A percentile compares a stretch with the other conserved stretches of the same genome.
Evolutionary conservation across 1,140 invertebrate genomes (phyloP).

Genomic region (Batillaria attramentaria): DNA sequence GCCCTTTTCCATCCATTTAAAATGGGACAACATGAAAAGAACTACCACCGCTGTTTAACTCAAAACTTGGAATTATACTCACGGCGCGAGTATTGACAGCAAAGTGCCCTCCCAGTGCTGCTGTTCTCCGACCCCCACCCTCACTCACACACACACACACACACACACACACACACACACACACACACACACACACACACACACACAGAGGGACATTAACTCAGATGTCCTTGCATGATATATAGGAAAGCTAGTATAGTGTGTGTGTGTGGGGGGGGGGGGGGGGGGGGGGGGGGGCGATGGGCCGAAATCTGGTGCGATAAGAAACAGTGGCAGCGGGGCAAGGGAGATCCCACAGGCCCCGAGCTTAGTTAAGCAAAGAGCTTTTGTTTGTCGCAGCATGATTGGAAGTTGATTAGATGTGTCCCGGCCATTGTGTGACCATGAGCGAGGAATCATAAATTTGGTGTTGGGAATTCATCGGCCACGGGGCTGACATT

Average conservation of each 20-base stretch:
- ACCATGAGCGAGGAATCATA: conserved; percentile 18
- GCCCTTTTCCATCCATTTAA: too few relatives aligned
- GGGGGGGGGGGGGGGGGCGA: too few relatives aligned
- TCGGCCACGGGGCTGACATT: not conserved
- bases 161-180: not conserved
- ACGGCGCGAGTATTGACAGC: too few relatives aligned
- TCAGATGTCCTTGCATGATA: too few relatives aligned
- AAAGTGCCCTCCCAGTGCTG: too few relatives aligned
- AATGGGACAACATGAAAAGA: too few relatives aligned
- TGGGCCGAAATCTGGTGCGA: too few relatives aligned
- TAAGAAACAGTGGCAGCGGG: too few relatives aligned
- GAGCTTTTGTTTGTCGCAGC: conserved; percentile 42
- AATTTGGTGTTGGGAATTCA: not conserved
- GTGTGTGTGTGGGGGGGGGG: too few relatives aligned
- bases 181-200: not conserved
- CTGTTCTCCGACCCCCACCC: not conserved
- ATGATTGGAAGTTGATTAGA: conserved; percentile 48
- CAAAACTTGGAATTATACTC: too few relatives aligned
- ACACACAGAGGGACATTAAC: not conserved
- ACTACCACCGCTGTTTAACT: too few relatives aligned
- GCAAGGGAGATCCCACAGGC: conserved; percentile 22
- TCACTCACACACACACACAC: not conserved
- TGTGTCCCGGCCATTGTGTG: conserved; percentile 36
- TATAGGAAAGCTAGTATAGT: too few relatives aligned
- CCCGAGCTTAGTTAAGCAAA: conserved; percentile 32